Evolutionary conservation across 2,888 invertebrate genomes (phyloP).

Genomic region (Eupithecia abbreviata): DNA sequence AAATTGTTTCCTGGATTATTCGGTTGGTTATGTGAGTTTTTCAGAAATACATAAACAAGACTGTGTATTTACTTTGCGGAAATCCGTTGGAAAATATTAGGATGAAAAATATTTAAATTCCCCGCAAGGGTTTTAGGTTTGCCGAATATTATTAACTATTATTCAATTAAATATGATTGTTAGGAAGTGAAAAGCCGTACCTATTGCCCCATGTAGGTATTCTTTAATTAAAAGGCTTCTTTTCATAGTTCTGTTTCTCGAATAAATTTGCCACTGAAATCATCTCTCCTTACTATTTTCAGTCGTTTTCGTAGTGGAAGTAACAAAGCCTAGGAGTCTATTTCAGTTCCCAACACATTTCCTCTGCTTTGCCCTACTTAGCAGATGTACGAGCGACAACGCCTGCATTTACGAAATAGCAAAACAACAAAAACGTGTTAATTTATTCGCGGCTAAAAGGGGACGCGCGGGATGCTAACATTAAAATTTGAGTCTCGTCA

Average conservation of each 20-base stretch:
- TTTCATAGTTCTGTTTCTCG: neutral
- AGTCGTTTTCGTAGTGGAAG: conserved; percentile 1
- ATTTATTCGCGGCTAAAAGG: conserved; percentile 74
- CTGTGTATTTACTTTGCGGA: neutral
- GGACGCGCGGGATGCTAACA: conserved; percentile 64
- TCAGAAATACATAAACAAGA: neutral
- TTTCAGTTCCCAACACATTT: conserved; percentile 18
- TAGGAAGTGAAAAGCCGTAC: neutral
- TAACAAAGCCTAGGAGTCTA: conserved; percentile 2
- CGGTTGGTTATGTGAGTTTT: neutral
- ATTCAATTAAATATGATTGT: neutral
- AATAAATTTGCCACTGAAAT: neutral
- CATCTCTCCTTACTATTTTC: neutral
- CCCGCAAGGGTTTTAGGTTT: no score
- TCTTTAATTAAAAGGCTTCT: neutral
- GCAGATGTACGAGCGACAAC: conserved; percentile 34
- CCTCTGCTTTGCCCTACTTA: conserved; percentile 35
- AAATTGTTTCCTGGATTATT: neutral
- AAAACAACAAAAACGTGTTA: conserved; percentile 68
- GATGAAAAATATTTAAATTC: no score
- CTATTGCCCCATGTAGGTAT: neutral
- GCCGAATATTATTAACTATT: no score
- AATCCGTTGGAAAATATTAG: no score
- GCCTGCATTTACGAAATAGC: conserved; percentile 53
- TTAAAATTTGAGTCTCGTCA: conserved; percentile 83